A percentile compares a stretch with the other conserved stretches of the same genome.
These are phyloP conservation scores for Nephrotoma appendiculata DNA, from an alignment of 2,888 invertebrate species.

Conservation along the genomic window DNA sequence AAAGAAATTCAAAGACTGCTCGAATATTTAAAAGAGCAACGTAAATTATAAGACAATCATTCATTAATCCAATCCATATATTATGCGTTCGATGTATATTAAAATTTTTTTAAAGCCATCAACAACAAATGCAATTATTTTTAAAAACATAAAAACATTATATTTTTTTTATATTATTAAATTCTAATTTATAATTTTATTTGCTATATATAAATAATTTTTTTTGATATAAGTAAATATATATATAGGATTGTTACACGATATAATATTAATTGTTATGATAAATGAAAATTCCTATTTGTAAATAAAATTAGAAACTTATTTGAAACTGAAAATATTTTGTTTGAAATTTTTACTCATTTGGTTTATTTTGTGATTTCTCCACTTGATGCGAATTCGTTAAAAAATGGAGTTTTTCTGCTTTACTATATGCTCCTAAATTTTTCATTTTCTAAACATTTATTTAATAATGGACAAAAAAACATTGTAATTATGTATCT, in stretches of 20 bases:
- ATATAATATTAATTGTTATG: not conserved
- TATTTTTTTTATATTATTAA: not conserved
- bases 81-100: not conserved
- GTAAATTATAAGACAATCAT: not conserved
- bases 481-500: too few relatives aligned
- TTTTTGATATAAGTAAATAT: not conserved
- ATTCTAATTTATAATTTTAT: not conserved
- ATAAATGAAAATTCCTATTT: not conserved
- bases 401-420: too few relatives aligned
- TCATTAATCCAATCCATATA: too few relatives aligned
- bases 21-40: not conserved
- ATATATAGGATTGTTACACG: not conserved
- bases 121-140: not conserved
- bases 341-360: not conserved
- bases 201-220: not conserved
- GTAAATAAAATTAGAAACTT: not conserved
- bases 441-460: too few relatives aligned
- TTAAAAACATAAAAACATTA: not conserved
- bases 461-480: too few relatives aligned
- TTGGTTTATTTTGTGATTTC: not conserved
- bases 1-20: conserved; percentile 5
- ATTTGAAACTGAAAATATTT: not conserved
- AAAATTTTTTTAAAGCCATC: not conserved
- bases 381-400: too few relatives aligned
- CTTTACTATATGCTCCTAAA: too few relatives aligned